phyloP scores from a whole-genome alignment of 2,113 vertebrate species.

The Chaetodon auriga region DNA sequence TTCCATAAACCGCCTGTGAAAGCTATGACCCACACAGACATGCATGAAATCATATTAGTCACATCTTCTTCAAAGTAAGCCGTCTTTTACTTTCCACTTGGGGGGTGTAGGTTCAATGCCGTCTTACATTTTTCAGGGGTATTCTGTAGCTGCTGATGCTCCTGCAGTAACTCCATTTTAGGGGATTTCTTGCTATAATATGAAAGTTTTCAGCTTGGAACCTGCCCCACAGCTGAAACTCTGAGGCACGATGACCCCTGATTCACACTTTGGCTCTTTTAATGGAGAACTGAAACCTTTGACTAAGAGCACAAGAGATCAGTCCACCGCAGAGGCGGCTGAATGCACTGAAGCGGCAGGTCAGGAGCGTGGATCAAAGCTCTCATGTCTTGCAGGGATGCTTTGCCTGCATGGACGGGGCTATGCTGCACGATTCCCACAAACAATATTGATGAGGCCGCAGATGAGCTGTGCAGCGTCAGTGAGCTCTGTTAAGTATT shows the following conservation, averaged over 20 bases:
- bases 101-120: slow-evolving; percentile 9
- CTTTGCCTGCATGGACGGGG: slow-evolving; percentile 47
- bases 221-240: slow-evolving; percentile 13
- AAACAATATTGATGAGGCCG: slow-evolving; percentile 57
- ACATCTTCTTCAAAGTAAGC: slow-evolving; percentile 59
- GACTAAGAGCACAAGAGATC: slow-evolving; percentile 49
- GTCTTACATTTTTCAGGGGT: slow-evolving; percentile 32
- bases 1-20: slow-evolving; percentile 82
- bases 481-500: slow-evolving; percentile 22
- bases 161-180: slow-evolving; percentile 8
- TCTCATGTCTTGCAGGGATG: slow-evolving; percentile 46
- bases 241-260: slow-evolving; percentile 28
- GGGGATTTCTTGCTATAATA: slow-evolving; percentile 33
- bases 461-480: slow-evolving; percentile 16
- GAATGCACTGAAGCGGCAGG: slow-evolving; percentile 48
- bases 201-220: slow-evolving; percentile 23
- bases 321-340: slow-evolving; percentile 4
- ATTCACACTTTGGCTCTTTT: slow-evolving; percentile 41
- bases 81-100: slow-evolving; percentile 27
- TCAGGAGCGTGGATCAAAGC: slow-evolving; percentile 59
- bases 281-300: slow-evolving; percentile 54
- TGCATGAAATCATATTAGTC: slow-evolving; percentile 57
- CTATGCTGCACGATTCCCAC: slow-evolving; percentile 19
- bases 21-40: slow-evolving; percentile 79
- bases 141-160: slow-evolving; percentile 30